Evolutionary conservation across 2,113 vertebrate species (phyloP).

Genomic region (Malurus melanocephalus): DNA sequence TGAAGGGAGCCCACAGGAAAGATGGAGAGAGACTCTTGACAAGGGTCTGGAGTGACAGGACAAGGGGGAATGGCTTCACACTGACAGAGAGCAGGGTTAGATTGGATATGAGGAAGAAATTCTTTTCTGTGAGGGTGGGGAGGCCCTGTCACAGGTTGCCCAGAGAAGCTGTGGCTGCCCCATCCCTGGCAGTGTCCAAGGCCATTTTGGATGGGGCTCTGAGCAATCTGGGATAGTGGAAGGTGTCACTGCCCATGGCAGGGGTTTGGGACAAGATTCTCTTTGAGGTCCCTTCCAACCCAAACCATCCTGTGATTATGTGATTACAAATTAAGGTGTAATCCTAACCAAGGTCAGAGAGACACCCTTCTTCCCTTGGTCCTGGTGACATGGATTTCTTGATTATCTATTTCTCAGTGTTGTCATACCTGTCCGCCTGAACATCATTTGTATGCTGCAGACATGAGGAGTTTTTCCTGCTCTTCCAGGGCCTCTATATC

Average conservation of each 20-base stretch:
- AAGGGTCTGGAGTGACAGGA: background rate
- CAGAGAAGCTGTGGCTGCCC: background rate
- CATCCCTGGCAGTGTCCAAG: fast-evolving
- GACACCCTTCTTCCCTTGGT: background rate
- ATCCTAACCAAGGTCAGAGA: background rate
- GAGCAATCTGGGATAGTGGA: fast-evolving
- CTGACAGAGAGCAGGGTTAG: fast-evolving
- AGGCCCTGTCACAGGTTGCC: background rate
- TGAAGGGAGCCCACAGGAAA: background rate
- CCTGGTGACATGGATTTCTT: background rate
- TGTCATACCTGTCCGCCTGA: background rate
- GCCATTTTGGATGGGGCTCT: background rate
- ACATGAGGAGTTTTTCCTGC: background rate
- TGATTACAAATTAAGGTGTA: background rate
- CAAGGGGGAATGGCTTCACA: background rate
- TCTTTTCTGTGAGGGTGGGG: fast-evolving
- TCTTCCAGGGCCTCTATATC: background rate
- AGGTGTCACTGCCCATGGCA: background rate
- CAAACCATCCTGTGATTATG: background rate
- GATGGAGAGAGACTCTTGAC: background rate
- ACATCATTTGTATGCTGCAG: background rate
- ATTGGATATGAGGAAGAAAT: background rate
- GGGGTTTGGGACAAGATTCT: fast-evolving
- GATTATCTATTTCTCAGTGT: background rate
- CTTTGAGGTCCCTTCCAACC: background rate